Evolutionary conservation across 2,113 vertebrate genomes (phyloP).

Genomic region (Myrmophylax atrothorax): DNA sequence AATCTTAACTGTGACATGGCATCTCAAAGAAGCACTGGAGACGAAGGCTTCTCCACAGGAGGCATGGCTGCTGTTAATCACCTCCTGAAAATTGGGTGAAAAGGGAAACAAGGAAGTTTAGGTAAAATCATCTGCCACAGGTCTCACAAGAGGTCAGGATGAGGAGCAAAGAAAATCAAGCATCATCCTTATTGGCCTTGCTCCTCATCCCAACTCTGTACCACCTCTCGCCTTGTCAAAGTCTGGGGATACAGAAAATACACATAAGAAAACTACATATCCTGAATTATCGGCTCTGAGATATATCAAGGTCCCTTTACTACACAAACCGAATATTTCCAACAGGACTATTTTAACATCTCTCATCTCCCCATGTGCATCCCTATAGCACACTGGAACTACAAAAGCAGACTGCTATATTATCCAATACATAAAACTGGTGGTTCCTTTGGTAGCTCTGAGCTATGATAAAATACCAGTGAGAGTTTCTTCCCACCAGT

Average conservation of each 20-base stretch:
- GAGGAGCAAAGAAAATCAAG: background rate
- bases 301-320: background rate
- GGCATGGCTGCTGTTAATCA: background rate
- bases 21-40: background rate
- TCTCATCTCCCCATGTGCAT: background rate
- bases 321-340: background rate
- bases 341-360: background rate
- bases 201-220: background rate
- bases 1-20: background rate
- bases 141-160: background rate
- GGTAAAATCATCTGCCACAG: background rate
- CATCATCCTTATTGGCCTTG: background rate
- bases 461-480: background rate
- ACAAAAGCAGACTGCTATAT: background rate
- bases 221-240: background rate
- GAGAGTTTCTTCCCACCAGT: background rate
- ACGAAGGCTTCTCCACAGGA: background rate
- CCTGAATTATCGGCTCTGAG: background rate
- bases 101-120: background rate
- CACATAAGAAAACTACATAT: background rate
- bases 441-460: slow-evolving; percentile 5
- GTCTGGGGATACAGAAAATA: background rate
- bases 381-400: background rate
- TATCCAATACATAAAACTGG: background rate
- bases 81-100: background rate